Percentiles rank a stretch among this genome's conserved stretches.
These are phyloP conservation scores for Salvelinus sp. DNA, from an alignment of 2,113 vertebrate species.

Conservation along the genomic window DNA sequence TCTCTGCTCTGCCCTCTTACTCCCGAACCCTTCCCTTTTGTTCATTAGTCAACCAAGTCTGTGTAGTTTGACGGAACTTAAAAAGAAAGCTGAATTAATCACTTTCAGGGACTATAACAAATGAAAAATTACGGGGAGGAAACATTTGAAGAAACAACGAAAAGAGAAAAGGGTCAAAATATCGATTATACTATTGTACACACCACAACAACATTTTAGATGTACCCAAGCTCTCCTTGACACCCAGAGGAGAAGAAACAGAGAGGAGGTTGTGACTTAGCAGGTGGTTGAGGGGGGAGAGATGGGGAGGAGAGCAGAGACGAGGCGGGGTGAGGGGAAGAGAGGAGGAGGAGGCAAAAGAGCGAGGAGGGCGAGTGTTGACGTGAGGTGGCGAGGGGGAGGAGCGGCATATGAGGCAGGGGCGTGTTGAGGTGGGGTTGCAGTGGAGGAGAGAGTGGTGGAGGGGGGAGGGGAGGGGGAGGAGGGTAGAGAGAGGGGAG, in stretches of 20 bases:
- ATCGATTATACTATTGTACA: neutral
- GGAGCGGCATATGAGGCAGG: too few species aligned
- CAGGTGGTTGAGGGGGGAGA: neutral
- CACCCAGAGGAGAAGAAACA: slow-evolving; percentile 18
- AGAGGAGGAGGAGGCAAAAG: too few species aligned
- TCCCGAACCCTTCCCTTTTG: slow-evolving; percentile 1
- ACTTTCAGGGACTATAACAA: slow-evolving; percentile 8
- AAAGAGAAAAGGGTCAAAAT: neutral
- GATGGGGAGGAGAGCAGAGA: neutral
- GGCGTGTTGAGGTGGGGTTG: too few species aligned
- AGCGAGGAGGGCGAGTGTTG: too few species aligned
- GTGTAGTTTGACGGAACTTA: slow-evolving; percentile 10
- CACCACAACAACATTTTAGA: neutral
- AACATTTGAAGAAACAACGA: neutral
- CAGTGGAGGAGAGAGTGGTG: too few species aligned
- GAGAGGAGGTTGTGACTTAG: too few species aligned
- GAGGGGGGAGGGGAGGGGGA: too few species aligned
- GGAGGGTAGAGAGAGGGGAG: too few species aligned
- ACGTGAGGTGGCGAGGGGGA: too few species aligned
- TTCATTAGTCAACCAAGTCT: neutral
- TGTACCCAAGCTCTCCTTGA: neutral
- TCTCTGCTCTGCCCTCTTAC: neutral
- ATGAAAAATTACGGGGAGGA: slow-evolving; percentile 42
- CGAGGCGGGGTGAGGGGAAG: neutral
- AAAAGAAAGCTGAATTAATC: slow-evolving; percentile 16